Conservation (phyloP, 2,113 vertebrate genomes). For the Acinonyx jubatus region DNA sequence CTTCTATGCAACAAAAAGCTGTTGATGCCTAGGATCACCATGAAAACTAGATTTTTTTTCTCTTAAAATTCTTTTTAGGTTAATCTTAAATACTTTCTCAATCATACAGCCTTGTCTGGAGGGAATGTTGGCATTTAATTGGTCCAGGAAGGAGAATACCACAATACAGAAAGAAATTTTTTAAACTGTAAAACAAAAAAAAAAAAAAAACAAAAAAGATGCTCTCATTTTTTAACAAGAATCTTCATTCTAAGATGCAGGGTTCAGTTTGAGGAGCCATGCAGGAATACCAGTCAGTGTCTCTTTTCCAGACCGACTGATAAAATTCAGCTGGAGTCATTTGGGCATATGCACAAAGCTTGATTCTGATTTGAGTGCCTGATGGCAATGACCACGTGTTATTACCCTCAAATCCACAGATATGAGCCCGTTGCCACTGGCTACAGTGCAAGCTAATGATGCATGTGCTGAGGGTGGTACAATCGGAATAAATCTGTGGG, state of each 20-base stretch:
- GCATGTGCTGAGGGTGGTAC: accelerated
- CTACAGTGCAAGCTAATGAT: neutral
- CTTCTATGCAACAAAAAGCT: neutral
- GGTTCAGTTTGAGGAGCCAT: neutral
- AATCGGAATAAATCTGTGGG: neutral
- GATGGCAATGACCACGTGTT: accelerated
- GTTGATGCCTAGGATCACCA: neutral
- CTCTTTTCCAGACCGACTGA: neutral
- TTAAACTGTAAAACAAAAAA: neutral
- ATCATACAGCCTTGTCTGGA: neutral
- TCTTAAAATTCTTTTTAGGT: neutral
- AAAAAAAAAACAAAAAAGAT: too few relatives aligned
- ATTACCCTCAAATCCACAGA: neutral
- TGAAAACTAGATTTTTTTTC: neutral
- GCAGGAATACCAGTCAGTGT: neutral
- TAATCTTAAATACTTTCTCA: neutral
- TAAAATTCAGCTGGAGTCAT: neutral
- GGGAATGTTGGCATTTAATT: neutral
- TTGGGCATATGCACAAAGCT: neutral
- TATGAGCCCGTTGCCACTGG: accelerated
- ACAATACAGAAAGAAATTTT: neutral
- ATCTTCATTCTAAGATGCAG: too few relatives aligned
- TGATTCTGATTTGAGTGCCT: neutral
- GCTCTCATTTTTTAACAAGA: neutral
- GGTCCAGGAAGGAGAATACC: neutral